Conservation (phyloP, 1,140 invertebrate genomes). For the Drosophila sulfurigaster region DNA sequence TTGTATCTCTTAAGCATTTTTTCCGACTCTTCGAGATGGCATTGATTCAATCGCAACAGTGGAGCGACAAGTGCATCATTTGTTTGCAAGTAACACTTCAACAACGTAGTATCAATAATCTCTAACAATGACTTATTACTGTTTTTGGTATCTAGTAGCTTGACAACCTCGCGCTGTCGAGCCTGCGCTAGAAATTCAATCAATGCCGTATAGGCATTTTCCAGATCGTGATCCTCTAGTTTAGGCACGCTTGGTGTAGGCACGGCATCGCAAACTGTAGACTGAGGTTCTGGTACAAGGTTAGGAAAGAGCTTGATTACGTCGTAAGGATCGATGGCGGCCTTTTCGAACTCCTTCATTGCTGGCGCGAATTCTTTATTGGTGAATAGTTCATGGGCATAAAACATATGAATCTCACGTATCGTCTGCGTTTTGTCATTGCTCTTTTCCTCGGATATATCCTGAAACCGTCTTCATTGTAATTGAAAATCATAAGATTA, state of each 20-base stretch:
- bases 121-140: conserved; percentile 90
- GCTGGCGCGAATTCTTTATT: conserved; percentile 95
- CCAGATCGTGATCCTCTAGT: conserved; percentile 93
- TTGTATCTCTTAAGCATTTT: conserved; percentile 93
- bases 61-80: conserved; percentile 97
- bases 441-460: conserved; percentile 92
- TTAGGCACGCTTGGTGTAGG: conserved; percentile 85
- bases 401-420: conserved; percentile 94
- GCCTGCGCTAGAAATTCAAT: conserved; percentile 95
- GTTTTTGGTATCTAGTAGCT: conserved; percentile 67
- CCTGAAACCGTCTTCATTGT: conserved; percentile 85
- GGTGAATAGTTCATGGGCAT: conserved; percentile 96
- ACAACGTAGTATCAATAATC: conserved; percentile 97
- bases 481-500: neutral
- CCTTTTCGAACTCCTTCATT: conserved; percentile 95
- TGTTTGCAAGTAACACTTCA: conserved; percentile 98
- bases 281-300: conserved; percentile 88
- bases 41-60: conserved; percentile 96
- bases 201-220: conserved; percentile 94
- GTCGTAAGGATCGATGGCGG: conserved; percentile 96
- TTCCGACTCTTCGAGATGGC: conserved; percentile 97
- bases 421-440: conserved; percentile 93
- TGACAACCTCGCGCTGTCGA: conserved; percentile 86
- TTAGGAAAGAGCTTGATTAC: conserved; percentile 97
- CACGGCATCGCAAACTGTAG: conserved; percentile 86